Percentiles rank a stretch among this genome's conserved stretches.
Evolutionary conservation across 2,113 vertebrate genomes (phyloP).

Genomic region (Coryphaenoides rupestris): DNA sequence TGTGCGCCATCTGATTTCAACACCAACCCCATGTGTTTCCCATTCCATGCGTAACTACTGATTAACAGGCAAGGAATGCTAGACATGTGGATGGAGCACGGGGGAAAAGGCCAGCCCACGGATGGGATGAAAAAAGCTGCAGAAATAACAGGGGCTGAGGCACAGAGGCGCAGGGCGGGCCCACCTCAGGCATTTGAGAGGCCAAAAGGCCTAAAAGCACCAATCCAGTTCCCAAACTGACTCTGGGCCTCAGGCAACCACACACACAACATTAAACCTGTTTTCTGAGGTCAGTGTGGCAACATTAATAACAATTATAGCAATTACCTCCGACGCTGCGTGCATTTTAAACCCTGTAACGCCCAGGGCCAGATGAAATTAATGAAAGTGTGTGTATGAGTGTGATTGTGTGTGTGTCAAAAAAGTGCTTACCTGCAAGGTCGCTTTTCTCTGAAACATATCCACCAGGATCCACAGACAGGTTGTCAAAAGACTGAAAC

Average conservation of each 20-base stretch:
- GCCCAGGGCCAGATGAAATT: background rate
- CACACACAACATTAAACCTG: too few species aligned
- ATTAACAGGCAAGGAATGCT: conserved; percentile 64
- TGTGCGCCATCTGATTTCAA: conserved; percentile 40
- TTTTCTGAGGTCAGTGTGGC: conserved; percentile 11
- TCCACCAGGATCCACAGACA: conserved; percentile 83
- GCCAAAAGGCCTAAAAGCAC: conserved; percentile 36
- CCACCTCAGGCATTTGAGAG: conserved; percentile 57
- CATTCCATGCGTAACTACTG: conserved; percentile 51
- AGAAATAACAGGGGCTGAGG: conserved; percentile 65
- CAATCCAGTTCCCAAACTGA: conserved; percentile 29
- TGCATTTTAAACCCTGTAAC: conserved; percentile 7
- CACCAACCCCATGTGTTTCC: conserved; percentile 59
- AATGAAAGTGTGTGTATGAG: conserved; percentile 3
- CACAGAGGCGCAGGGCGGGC: conserved; percentile 54
- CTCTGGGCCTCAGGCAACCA: conserved; percentile 20
- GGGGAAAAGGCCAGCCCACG: conserved; percentile 33
- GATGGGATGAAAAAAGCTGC: conserved; percentile 47
- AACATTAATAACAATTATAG: conserved; percentile 24
- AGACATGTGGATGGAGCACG: conserved; percentile 47
- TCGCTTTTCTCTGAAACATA: conserved; percentile 81
- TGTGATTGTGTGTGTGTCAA: background rate
- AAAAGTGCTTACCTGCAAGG: conserved; percentile 66
- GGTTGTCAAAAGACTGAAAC: conserved; percentile 89
- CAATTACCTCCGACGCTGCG: conserved; percentile 22